phyloP scores from a whole-genome alignment of 2,888 invertebrate species.

The Sympetrum striolatum region DNA sequence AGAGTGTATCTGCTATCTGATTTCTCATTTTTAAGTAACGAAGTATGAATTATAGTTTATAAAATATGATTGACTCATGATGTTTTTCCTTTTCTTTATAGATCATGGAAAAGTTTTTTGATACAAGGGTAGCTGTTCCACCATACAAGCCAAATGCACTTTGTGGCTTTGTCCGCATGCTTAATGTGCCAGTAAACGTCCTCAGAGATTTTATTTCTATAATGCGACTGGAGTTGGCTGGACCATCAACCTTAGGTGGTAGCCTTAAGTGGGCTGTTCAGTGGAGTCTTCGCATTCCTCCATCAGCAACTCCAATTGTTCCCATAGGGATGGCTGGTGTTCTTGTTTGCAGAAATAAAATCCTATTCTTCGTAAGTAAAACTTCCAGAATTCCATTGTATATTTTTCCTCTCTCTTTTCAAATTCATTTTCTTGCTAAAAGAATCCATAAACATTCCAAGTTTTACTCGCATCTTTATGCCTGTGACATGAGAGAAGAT shows the following conservation, averaged over 20 bases:
- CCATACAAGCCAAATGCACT: slow-evolving; percentile 91
- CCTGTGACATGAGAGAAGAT: neutral
- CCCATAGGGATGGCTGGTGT: slow-evolving; percentile 91
- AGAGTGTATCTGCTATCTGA: too few species aligned
- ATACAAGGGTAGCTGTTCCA: slow-evolving; percentile 83
- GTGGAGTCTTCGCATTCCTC: slow-evolving; percentile 91
- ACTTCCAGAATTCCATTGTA: neutral
- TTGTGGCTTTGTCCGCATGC: slow-evolving; percentile 82
- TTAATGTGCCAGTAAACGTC: slow-evolving; percentile 85
- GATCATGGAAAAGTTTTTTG: slow-evolving; percentile 92
- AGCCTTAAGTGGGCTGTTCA: slow-evolving; percentile 88
- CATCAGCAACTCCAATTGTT: slow-evolving; percentile 82
- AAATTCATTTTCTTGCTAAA: neutral
- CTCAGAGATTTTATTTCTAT: slow-evolving; percentile 92
- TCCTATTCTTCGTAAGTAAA: slow-evolving; percentile 86
- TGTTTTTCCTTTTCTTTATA: slow-evolving; percentile 54
- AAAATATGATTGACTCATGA: neutral
- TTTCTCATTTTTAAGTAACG: too few species aligned
- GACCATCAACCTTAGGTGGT: slow-evolving; percentile 64
- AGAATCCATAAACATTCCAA: too few species aligned
- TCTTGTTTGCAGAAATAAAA: slow-evolving; percentile 83
- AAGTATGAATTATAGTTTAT: too few species aligned
- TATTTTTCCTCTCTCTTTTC: neutral
- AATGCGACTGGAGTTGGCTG: slow-evolving; percentile 71
- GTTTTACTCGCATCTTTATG: neutral